A percentile compares a stretch with the other conserved stretches of the same genome.
phyloP scores from a whole-genome alignment of 2,797 vertebrate genomes.

The Centroberyx gerrardi region DNA sequence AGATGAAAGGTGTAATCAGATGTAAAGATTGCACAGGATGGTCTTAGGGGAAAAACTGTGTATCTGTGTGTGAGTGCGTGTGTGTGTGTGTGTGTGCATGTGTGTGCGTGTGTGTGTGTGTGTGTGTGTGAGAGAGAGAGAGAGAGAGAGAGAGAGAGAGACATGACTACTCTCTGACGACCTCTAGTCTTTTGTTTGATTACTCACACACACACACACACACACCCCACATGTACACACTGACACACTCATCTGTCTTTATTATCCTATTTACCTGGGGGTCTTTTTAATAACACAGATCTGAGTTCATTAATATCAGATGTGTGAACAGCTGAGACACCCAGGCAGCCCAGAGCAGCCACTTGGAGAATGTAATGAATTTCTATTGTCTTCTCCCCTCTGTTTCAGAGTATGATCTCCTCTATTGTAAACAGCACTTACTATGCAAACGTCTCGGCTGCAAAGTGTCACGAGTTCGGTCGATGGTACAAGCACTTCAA shows the following conservation, averaged over 20 bases:
- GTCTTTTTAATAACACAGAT: conserved; percentile 84
- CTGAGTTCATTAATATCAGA: conserved; percentile 84
- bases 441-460: conserved; percentile 98
- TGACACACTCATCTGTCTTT: conserved; percentile 77
- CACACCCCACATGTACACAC: conserved; percentile 43
- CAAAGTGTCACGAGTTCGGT: conserved; percentile 99
- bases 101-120: conserved; percentile 7
- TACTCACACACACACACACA: conserved; percentile 47
- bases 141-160: conserved; percentile 43
- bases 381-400: conserved; percentile 75
- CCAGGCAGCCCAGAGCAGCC: conserved; percentile 65
- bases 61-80: conserved; percentile 31
- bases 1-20: conserved; percentile 85
- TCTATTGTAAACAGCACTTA: conserved; percentile 99
- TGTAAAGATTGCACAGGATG: conserved; percentile 81
- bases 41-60: conserved; percentile 75
- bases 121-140: conserved; percentile 20
- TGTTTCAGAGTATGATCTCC: conserved; percentile 96
- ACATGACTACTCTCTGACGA: conserved; percentile 68
- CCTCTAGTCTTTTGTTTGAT: conserved; percentile 73
- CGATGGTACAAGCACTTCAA: conserved; percentile 99
- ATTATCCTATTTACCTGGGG: conserved; percentile 82
- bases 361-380: conserved; percentile 72
- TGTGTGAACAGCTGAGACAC: conserved; percentile 80
- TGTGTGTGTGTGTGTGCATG: conserved; percentile 23